Evolutionary conservation across 2,797 vertebrate species (phyloP).

Genomic region (Rhadinocentrus ornatus): DNA sequence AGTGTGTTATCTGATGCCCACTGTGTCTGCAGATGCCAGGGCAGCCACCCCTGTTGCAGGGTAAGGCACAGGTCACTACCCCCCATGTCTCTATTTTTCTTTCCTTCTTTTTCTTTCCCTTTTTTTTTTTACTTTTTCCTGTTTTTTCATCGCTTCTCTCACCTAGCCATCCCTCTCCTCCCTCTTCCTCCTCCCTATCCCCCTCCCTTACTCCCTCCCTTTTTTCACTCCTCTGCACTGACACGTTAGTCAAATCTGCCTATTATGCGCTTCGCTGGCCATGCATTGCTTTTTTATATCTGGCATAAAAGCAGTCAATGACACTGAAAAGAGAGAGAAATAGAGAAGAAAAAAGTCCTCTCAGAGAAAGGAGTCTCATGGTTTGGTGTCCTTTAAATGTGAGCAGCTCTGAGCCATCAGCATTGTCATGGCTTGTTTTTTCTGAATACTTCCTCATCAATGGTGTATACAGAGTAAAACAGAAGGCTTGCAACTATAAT

Average conservation of each 20-base stretch:
- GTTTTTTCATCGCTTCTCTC: conserved; percentile 14
- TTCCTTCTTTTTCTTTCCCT: conserved; percentile 17
- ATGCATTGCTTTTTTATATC: conserved; percentile 75
- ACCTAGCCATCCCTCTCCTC: conserved; percentile 1
- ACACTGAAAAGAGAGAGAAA: conserved; percentile 70
- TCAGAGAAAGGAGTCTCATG: conserved; percentile 39
- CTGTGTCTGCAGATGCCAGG: conserved; percentile 72
- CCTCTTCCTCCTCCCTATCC: background rate
- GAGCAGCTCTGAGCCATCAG: conserved; percentile 45
- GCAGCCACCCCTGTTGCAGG: conserved; percentile 60
- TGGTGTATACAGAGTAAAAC: conserved; percentile 50
- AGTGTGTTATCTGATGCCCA: conserved; percentile 64
- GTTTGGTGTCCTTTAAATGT: conserved; percentile 53
- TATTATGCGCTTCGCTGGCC: conserved; percentile 76
- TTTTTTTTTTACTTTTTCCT: conserved; percentile 15
- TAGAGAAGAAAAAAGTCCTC: conserved; percentile 36
- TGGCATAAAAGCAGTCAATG: conserved; percentile 74
- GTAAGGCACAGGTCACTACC: conserved; percentile 60
- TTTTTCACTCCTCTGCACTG: conserved; percentile 71
- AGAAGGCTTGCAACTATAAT: conserved; percentile 70
- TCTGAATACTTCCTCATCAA: conserved; percentile 48
- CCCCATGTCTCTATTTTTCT: conserved; percentile 33
- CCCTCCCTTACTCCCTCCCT: conserved; percentile 14
- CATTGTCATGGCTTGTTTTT: conserved; percentile 61
- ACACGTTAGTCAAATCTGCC: conserved; percentile 75